phyloP scores from a whole-genome alignment of 2,113 vertebrate genomes.

The Petrocephalus zakoni region DNA sequence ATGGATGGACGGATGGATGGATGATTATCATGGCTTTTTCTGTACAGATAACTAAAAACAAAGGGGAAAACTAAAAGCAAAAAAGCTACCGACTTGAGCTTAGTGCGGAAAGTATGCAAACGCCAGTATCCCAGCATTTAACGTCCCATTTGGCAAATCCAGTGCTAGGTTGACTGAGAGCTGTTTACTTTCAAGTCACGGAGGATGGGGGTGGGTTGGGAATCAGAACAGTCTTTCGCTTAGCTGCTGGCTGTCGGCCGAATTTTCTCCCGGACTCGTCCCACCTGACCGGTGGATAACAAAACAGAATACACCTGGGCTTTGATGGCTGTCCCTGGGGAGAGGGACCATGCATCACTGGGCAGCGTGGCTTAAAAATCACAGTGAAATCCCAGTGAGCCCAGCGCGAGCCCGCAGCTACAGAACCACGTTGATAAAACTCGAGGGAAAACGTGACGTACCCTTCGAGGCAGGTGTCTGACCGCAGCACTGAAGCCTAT shows the following conservation, averaged over 20 bases:
- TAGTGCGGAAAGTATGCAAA: background rate
- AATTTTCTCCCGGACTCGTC: background rate
- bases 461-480: background rate
- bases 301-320: constrained; percentile 7
- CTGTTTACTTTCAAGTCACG: constrained; percentile 4
- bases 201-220: background rate
- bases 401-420: background rate
- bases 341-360: background rate
- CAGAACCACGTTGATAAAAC: background rate
- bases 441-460: background rate
- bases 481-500: background rate
- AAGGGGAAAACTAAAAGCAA: background rate
- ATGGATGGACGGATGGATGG: background rate
- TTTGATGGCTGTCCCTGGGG: background rate
- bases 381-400: background rate
- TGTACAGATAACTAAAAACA: background rate
- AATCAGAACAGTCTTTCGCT: background rate
- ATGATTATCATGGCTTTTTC: background rate
- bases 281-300: constrained; percentile 11
- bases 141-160: background rate
- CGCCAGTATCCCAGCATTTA: background rate
- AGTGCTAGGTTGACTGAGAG: background rate
- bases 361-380: background rate
- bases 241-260: background rate
- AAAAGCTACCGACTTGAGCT: background rate